Evolutionary conservation across 2,113 vertebrate genomes (phyloP), one percentile per base, ranked within the genome.

Genomic region (Choloepus hoffmanni): DNA sequence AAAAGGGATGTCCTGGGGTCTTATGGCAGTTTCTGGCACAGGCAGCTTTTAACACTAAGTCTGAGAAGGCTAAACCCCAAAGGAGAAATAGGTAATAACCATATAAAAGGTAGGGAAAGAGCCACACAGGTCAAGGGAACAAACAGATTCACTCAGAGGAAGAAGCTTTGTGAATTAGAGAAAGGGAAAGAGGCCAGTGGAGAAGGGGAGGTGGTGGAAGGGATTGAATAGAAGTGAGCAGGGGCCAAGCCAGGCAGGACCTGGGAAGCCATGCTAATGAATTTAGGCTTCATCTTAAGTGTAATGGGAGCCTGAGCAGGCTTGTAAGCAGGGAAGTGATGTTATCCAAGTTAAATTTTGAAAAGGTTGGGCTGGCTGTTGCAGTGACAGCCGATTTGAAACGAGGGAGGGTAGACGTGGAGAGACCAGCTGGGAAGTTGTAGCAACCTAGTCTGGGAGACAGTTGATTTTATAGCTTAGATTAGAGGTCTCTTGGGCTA

Each of bases 331-430:
- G 77, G 45, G 72, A 95, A 36, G 40, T 33, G 65, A 76, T 3
- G 5, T 36, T 55, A 92, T 85, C 14, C 48, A 76, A 87, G 96
- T 89, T 90, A 48, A 81, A 88, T 90, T 89, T 90, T 95, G 48
- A 84, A 97, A 96, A 96, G 95, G 91, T 96, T 85, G 78, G 2
- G 18, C 85, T 84, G 63, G 83, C 70, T 77, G 74, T 53, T 13
- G 10, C 53, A 10, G 3, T 60, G 92, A 87, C 92, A 55, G 48
- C 3, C 30, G 7, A 65, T 83, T 26, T 30, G 65, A 84, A 88
- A 77, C 55, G 78, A 63, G 55, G 48, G 23, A 82, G 48, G 15
- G 50, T 21, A 79, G 74, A 48, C 36, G 23, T 36, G 18, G 36
- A 45, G 43, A 60, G 28, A 48, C 45, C 12, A 73, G 55, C 43